These are phyloP conservation scores for Pelusios castaneus DNA, from an alignment of 2,113 vertebrate genomes.

Conservation along the genomic window DNA sequence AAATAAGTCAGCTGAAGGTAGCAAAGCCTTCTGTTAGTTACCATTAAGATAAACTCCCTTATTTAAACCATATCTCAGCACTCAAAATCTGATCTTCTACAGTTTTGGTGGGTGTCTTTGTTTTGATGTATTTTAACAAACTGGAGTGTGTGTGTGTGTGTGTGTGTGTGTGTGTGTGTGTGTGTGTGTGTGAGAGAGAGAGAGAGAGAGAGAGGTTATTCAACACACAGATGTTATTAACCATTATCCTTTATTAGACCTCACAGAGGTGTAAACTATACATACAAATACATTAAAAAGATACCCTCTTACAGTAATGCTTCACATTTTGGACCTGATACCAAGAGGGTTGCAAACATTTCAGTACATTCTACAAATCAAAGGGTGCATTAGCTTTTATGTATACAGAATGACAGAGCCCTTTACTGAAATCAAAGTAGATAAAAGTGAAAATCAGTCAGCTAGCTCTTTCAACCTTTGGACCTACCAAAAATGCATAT, in stretches of 20 bases:
- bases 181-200: background rate
- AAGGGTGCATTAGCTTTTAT: constrained; percentile 65
- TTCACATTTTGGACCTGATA: constrained; percentile 66
- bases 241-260: constrained; percentile 78
- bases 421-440: constrained; percentile 63
- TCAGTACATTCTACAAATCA: constrained; percentile 76
- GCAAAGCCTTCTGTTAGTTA: background rate
- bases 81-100: background rate
- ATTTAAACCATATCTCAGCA: background rate
- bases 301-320: constrained; percentile 70
- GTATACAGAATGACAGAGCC: constrained; percentile 60
- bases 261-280: constrained; percentile 76
- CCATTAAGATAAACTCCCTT: background rate
- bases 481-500: constrained; percentile 59
- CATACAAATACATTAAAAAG: constrained; percentile 78
- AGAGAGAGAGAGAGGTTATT: constrained; percentile 64
- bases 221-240: constrained; percentile 74
- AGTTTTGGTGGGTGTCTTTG: background rate
- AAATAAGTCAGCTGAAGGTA: background rate
- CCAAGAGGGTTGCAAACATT: constrained; percentile 67
- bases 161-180: background rate
- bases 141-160: background rate
- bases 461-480: constrained; percentile 47
- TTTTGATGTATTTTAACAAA: background rate
- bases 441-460: constrained; percentile 60